Evolutionary conservation across 1,140 invertebrate species (phyloP).

Genomic region (Bradysia coprophila): DNA sequence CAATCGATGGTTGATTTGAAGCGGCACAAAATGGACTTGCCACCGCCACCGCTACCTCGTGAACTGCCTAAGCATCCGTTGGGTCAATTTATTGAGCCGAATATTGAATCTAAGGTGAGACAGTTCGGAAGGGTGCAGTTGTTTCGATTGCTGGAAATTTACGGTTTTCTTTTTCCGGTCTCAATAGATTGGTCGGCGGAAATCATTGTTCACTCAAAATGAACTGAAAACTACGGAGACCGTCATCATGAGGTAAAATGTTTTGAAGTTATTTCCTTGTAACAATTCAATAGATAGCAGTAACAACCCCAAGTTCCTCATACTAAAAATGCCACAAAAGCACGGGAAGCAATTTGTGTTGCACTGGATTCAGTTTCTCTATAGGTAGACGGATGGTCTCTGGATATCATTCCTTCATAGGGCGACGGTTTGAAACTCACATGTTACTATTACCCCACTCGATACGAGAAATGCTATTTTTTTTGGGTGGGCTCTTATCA

Average conservation of each 20-base stretch:
- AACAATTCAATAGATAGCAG: too few species aligned
- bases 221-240: background rate
- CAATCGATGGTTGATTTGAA: constrained; percentile 67
- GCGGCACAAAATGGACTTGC: constrained; percentile 57
- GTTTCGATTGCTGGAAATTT: background rate
- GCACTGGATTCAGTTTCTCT: too few species aligned
- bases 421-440: too few species aligned
- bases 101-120: constrained; percentile 29
- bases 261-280: background rate
- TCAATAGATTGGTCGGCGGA: constrained; percentile 37
- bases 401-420: too few species aligned
- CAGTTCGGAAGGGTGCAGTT: background rate
- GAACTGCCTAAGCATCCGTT: constrained; percentile 67
- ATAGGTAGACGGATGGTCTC: too few species aligned
- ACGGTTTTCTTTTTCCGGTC: background rate
- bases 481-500: too few species aligned
- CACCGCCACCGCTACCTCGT: constrained; percentile 41
- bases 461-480: too few species aligned
- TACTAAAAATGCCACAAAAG: too few species aligned
- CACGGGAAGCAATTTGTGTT: too few species aligned
- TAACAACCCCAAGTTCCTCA: too few species aligned
- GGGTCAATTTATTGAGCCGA: constrained; percentile 55
- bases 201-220: constrained; percentile 36
- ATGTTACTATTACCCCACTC: too few species aligned
- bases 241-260: background rate